Percentiles rank a stretch among this genome's conserved stretches.
Conservation (phyloP, 2,888 invertebrate genomes). For the Argyresthia goedartella region DNA sequence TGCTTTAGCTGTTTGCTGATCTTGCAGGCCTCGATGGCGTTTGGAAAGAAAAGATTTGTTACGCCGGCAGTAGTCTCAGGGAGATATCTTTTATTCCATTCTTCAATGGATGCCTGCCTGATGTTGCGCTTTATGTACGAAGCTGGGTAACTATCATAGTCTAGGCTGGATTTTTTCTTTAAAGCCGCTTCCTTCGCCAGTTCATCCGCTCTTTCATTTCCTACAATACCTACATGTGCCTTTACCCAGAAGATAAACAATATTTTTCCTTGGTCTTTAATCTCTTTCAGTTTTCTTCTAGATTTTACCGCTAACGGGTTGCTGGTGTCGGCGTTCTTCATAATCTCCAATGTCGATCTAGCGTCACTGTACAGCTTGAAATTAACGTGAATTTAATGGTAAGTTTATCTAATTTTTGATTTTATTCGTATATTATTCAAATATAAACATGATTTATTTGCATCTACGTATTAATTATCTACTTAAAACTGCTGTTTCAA, state of each 20-base stretch:
- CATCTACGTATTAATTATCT: no score
- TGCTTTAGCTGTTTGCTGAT: not conserved
- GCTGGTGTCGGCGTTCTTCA: not conserved
- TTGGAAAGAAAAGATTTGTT: constrained; percentile 3
- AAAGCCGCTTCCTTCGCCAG: constrained; percentile 9
- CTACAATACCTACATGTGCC: constrained; percentile 7
- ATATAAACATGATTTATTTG: no score
- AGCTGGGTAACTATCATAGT: constrained; percentile 6
- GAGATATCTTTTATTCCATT: constrained; percentile 4
- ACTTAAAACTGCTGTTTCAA: no score
- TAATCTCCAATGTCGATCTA: constrained; percentile 2
- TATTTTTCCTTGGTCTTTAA: not conserved
- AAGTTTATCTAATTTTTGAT: no score
- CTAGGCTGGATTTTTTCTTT: not conserved
- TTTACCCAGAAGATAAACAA: constrained; percentile 7
- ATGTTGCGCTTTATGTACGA: constrained; percentile 3
- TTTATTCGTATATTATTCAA: no score
- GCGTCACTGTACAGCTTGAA: constrained; percentile 6
- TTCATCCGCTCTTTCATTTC: constrained; percentile 10
- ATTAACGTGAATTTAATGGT: no score
- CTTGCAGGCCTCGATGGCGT: not conserved
- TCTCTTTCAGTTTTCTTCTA: not conserved
- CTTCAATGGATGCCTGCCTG: not conserved
- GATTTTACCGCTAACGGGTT: not conserved
- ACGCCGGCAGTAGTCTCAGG: not conserved